Conservation (phyloP, 1,140 invertebrate species). For the Matsumurasca onukii region DNA sequence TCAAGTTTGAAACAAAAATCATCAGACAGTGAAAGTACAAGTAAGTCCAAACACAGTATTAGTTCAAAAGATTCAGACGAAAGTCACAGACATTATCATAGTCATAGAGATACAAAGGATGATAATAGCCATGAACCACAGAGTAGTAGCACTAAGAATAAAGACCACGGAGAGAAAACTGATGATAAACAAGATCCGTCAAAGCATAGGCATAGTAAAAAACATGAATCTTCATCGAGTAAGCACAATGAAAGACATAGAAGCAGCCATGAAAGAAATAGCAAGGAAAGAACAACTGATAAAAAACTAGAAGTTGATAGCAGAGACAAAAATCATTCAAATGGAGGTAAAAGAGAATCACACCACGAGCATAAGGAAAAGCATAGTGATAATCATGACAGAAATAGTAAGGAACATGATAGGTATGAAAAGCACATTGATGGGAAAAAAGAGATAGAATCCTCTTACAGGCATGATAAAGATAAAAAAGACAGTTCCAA, state of each 20-base stretch:
- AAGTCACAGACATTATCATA: not conserved
- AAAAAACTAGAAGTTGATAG: slow-evolving; percentile 32
- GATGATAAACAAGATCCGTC: not conserved
- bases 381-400: not conserved
- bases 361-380: not conserved
- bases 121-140: not conserved
- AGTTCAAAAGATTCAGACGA: slow-evolving; percentile 18
- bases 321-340: not conserved
- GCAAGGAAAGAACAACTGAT: slow-evolving; percentile 45
- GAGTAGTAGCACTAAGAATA: not conserved
- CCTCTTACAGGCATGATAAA: slow-evolving; percentile 15
- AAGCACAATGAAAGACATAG: slow-evolving; percentile 39
- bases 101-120: slow-evolving; percentile 1
- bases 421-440: slow-evolving; percentile 42
- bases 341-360: not conserved
- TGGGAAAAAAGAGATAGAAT: slow-evolving; percentile 40
- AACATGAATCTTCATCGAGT: slow-evolving; percentile 33
- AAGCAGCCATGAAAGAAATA: slow-evolving; percentile 41
- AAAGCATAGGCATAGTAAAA: slow-evolving; percentile 22
- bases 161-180: not conserved
- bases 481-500: slow-evolving; percentile 26
- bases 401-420: not conserved
- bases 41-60: not conserved
- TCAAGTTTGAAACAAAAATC: not conserved
- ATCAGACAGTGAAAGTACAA: not conserved